These are phyloP conservation scores for Catharus bicknelli DNA, from an alignment of 2,113 vertebrate genomes.

Conservation along the genomic window DNA sequence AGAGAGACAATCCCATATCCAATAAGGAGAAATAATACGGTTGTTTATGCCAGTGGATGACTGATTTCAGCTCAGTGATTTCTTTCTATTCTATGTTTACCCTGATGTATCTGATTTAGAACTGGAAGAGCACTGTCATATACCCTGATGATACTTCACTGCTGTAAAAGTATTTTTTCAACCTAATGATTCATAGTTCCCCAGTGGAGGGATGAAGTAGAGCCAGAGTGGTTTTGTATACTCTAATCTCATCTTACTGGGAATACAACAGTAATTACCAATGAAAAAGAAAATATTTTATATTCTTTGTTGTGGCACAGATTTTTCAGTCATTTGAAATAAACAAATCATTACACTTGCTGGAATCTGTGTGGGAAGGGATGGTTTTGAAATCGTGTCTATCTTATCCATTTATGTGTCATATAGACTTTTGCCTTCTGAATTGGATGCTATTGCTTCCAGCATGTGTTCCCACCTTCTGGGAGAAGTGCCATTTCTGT, in stretches of 20 bases:
- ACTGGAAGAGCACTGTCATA: neutral
- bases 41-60: neutral
- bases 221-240: neutral
- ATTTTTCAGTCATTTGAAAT: neutral
- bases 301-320: neutral
- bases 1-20: neutral
- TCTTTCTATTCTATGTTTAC: neutral
- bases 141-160: neutral
- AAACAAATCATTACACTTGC: neutral
- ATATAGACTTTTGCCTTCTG: neutral
- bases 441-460: neutral
- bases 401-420: neutral
- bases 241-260: neutral
- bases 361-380: neutral
- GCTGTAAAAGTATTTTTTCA: constrained; percentile 21
- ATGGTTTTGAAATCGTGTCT: neutral
- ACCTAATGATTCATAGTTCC: neutral
- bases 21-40: neutral
- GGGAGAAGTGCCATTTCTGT: neutral
- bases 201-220: neutral
- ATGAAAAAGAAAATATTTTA: neutral
- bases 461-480: neutral
- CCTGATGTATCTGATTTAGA: neutral
- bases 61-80: neutral
- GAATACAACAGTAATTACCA: neutral